These are phyloP conservation scores for Lobophora halterata DNA, from an alignment of 2,888 invertebrate genomes.

Conservation along the genomic window DNA sequence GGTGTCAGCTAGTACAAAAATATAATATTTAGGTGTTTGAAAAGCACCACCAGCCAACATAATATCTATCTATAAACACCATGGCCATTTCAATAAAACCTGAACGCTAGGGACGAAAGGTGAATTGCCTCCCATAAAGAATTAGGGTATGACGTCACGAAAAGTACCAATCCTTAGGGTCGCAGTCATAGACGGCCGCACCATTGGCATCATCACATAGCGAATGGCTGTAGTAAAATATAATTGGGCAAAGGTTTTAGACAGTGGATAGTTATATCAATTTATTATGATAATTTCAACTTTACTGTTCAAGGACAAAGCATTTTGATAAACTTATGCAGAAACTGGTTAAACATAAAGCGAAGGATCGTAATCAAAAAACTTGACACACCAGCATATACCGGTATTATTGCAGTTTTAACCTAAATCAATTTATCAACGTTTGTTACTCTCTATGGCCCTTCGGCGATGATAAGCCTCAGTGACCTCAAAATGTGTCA, in stretches of 20 bases:
- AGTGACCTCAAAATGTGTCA: slow-evolving; percentile 22
- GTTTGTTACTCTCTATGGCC: slow-evolving; percentile 14
- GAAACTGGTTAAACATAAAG: too few relatives aligned
- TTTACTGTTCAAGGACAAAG: too few relatives aligned
- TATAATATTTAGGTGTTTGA: too few relatives aligned
- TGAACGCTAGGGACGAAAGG: slow-evolving; percentile 4
- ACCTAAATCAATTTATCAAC: slow-evolving; percentile 18
- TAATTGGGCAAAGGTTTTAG: slow-evolving; percentile 24
- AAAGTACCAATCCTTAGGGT: slow-evolving; percentile 16
- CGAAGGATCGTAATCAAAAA: slow-evolving; percentile 4
- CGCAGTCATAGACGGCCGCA: slow-evolving; percentile 9
- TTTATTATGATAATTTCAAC: too few relatives aligned
- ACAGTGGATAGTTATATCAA: background rate
- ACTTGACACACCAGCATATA: slow-evolving; percentile 1
- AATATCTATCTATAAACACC: too few relatives aligned
- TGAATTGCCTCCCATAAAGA: slow-evolving; percentile 18
- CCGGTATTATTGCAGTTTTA: slow-evolving; percentile 10
- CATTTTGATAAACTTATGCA: too few relatives aligned
- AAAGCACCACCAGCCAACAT: too few relatives aligned
- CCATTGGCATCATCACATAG: slow-evolving; percentile 10
- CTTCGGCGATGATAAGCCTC: slow-evolving; percentile 21
- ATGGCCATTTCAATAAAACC: background rate
- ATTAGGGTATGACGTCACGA: slow-evolving; percentile 23
- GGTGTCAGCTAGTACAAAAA: too few relatives aligned
- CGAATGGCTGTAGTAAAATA: slow-evolving; percentile 25